Percentiles rank a stretch among this genome's conserved stretches.
These are phyloP conservation scores for Vimba vimba DNA, from an alignment of 2,113 vertebrate genomes.

Conservation along the genomic window DNA sequence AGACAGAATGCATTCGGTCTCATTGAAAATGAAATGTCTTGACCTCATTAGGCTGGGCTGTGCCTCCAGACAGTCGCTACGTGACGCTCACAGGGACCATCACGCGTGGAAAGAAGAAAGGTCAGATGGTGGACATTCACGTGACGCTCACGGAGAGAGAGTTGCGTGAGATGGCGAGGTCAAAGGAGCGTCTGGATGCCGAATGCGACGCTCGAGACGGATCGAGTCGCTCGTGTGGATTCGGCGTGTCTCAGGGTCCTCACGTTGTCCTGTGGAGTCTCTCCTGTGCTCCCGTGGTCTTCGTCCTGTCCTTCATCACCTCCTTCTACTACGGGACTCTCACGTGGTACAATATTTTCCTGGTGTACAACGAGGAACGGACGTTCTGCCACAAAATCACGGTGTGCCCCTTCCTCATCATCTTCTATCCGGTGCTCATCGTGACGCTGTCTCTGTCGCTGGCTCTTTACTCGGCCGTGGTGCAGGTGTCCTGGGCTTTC, in stretches of 20 bases:
- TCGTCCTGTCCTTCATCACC: constrained; percentile 91
- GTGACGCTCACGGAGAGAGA: constrained; percentile 93
- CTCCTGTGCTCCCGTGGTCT: constrained; percentile 91
- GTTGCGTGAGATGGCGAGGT: constrained; percentile 89
- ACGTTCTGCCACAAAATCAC: constrained; percentile 99
- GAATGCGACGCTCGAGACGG: constrained; percentile 75
- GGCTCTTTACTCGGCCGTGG: constrained; percentile 88
- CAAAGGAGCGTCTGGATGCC: constrained; percentile 82
- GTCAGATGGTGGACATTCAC: constrained; percentile 98
- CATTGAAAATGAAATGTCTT: neutral
- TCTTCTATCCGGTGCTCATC: constrained; percentile 96
- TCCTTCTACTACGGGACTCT: constrained; percentile 99
- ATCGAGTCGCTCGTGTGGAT: constrained; percentile 76
- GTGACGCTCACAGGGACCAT: constrained; percentile 98
- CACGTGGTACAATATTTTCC: constrained; percentile 98
- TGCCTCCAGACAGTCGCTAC: constrained; percentile 91
- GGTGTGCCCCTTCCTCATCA: constrained; percentile 92
- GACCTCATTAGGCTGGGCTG: constrained; percentile 78
- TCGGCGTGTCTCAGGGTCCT: constrained; percentile 86
- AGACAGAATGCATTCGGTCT: neutral
- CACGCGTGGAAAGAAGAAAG: constrained; percentile 97
- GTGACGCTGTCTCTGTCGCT: constrained; percentile 89
- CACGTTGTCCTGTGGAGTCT: constrained; percentile 93
- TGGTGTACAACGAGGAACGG: constrained; percentile 98
- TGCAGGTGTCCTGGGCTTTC: constrained; percentile 95